phyloP scores from a whole-genome alignment of 2,888 invertebrate species.

The Taphrorychus bicolor region DNA sequence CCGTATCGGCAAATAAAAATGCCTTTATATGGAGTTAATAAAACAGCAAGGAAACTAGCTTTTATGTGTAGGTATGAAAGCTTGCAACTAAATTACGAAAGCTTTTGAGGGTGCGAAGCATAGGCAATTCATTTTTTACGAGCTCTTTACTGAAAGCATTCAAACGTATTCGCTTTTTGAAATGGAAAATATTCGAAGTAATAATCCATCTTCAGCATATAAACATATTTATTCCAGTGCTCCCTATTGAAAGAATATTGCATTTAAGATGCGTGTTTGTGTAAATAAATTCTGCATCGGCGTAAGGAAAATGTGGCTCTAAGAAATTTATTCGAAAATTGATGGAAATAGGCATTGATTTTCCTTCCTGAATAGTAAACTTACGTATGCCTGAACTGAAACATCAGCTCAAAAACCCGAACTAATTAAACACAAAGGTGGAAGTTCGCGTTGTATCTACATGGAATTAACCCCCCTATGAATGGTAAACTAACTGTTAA shows the following conservation, averaged over 20 bases:
- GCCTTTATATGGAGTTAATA: not conserved
- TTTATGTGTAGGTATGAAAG: not conserved
- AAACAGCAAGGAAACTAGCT: not conserved
- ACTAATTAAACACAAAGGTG: not conserved
- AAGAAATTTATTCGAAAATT: not conserved
- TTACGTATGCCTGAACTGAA: too few relatives aligned
- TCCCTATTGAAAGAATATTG: slow-evolving; percentile 1
- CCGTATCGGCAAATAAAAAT: not conserved
- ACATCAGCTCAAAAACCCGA: not conserved
- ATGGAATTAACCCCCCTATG: not conserved
- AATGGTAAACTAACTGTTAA: not conserved
- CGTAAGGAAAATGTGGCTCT: not conserved
- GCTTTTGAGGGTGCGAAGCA: not conserved
- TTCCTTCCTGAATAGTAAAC: too few relatives aligned
- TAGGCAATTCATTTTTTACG: not conserved
- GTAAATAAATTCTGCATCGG: not conserved
- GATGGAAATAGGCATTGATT: not conserved
- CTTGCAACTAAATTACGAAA: not conserved
- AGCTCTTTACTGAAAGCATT: not conserved
- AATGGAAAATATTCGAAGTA: slow-evolving; percentile 3
- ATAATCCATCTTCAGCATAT: not conserved
- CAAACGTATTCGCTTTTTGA: not conserved
- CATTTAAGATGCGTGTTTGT: not conserved
- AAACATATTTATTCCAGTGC: slow-evolving; percentile 3
- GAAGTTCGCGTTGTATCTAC: not conserved